Percentiles rank a stretch among this genome's conserved stretches.
Conservation (phyloP, 30 jellyfish, hydroid and myxozoan species). For the Cassiopea xamachana region DNA sequence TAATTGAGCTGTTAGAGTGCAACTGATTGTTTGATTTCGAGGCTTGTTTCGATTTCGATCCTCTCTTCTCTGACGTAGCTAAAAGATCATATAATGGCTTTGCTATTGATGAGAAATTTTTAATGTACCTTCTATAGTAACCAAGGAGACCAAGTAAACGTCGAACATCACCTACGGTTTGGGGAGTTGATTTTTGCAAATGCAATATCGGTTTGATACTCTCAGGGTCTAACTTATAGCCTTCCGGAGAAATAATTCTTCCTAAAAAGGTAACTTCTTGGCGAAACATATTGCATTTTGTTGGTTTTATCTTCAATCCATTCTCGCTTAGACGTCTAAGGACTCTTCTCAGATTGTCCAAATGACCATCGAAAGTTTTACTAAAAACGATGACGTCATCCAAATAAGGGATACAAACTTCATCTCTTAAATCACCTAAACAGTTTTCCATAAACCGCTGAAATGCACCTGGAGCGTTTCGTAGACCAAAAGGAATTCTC, state of each 20-base stretch:
- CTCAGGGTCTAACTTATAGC: slow-evolving; percentile 38
- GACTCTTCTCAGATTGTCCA: slow-evolving; percentile 43
- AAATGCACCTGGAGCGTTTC: slow-evolving; percentile 43
- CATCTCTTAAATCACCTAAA: slow-evolving; percentile 13
- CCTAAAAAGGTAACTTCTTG: slow-evolving; percentile 60
- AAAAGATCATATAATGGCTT: slow-evolving; percentile 46
- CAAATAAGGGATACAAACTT: slow-evolving; percentile 29
- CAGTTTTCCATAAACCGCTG: slow-evolving; percentile 40
- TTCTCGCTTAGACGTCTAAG: slow-evolving; percentile 2
- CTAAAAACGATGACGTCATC: slow-evolving; percentile 43
- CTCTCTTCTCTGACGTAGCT: background rate
- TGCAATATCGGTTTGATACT: slow-evolving; percentile 33
- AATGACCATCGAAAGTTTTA: slow-evolving; percentile 9
- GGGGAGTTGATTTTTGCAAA: slow-evolving; percentile 34
- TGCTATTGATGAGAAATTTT: slow-evolving; percentile 45
- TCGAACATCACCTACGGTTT: slow-evolving; percentile 63
- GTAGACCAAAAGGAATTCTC: slow-evolving; percentile 49
- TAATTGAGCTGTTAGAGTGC: background rate
- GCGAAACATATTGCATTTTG: slow-evolving; percentile 34
- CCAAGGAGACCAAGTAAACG: slow-evolving; percentile 29
- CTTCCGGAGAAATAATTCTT: slow-evolving; percentile 20
- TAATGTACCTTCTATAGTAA: slow-evolving; percentile 45
- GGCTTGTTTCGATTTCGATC: background rate
- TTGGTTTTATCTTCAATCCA: slow-evolving; percentile 27
- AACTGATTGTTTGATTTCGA: background rate